phyloP scores from a whole-genome alignment of 2,888 invertebrate genomes.

The Sarcophaga caerulescens region DNA sequence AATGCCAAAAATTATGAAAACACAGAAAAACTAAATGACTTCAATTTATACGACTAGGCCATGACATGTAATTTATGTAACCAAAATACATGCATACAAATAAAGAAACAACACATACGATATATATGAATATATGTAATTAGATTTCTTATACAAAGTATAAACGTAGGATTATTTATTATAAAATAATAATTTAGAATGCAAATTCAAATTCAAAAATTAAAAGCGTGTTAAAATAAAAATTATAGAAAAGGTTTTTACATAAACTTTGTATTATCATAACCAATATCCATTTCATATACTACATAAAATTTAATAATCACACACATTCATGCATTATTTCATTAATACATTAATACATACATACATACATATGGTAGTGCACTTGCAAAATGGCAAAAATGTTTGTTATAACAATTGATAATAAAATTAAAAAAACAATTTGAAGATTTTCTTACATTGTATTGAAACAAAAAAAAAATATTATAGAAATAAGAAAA shows the following conservation, averaged over 20 bases:
- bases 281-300: constrained; percentile 1
- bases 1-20: constrained; percentile 40
- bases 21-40: constrained; percentile 18
- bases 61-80: constrained; percentile 70
- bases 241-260: constrained; percentile 6
- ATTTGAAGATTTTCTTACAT: not conserved
- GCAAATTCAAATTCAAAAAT: not conserved
- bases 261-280: not conserved
- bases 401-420: constrained; percentile 32
- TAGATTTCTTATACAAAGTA: constrained; percentile 27
- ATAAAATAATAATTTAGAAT: not conserved
- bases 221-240: not conserved
- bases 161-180: not conserved
- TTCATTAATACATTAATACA: constrained; percentile 33
- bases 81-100: constrained; percentile 54
- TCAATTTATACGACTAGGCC: constrained; percentile 75
- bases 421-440: constrained; percentile 1
- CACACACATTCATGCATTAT: constrained; percentile 43
- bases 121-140: not conserved
- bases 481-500: constrained; percentile 27
- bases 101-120: constrained; percentile 45
- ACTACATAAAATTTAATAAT: not conserved
- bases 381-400: constrained; percentile 47
- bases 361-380: constrained; percentile 47
- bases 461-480: not conserved